These are phyloP conservation scores for Bombyx mandarina DNA, from an alignment of 1,140 invertebrate genomes.

Conservation along the genomic window DNA sequence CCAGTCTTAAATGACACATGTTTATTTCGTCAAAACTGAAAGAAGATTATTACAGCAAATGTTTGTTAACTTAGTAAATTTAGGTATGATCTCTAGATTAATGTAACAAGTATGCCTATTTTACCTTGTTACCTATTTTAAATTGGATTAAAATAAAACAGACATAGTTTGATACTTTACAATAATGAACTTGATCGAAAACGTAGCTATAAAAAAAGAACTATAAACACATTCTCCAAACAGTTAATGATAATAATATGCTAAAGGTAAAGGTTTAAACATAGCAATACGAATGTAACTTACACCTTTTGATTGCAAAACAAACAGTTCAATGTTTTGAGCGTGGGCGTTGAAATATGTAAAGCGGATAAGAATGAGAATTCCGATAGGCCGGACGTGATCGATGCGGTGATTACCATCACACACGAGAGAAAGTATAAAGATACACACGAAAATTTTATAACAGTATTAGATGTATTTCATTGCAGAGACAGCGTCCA, in stretches of 20 bases:
- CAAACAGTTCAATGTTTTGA: constrained; percentile 9
- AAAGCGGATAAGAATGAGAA: constrained; percentile 32
- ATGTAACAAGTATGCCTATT: too few species aligned
- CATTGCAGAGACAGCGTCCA: constrained; percentile 47
- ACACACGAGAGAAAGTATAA: constrained; percentile 53
- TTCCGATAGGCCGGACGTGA: constrained; percentile 35
- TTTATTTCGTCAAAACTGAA: too few species aligned
- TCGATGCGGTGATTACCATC: constrained; percentile 46
- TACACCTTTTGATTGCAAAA: constrained; percentile 9
- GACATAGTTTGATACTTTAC: not conserved
- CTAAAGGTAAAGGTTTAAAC: not conserved
- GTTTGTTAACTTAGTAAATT: too few species aligned
- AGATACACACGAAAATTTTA: constrained; percentile 57
- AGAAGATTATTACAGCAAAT: too few species aligned
- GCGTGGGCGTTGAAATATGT: constrained; percentile 41
- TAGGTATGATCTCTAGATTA: too few species aligned
- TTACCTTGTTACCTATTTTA: too few species aligned
- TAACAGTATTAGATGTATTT: constrained; percentile 63
- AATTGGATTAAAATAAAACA: too few species aligned
- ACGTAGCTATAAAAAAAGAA: not conserved
- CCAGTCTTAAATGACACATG: too few species aligned
- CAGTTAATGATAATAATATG: not conserved
- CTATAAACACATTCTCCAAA: not conserved
- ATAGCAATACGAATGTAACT: not conserved
- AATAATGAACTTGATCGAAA: not conserved